Percentiles rank a stretch among this genome's conserved stretches.
These are phyloP conservation scores for Grapholita molesta DNA, from an alignment of 1,140 invertebrate species.

Conservation along the genomic window DNA sequence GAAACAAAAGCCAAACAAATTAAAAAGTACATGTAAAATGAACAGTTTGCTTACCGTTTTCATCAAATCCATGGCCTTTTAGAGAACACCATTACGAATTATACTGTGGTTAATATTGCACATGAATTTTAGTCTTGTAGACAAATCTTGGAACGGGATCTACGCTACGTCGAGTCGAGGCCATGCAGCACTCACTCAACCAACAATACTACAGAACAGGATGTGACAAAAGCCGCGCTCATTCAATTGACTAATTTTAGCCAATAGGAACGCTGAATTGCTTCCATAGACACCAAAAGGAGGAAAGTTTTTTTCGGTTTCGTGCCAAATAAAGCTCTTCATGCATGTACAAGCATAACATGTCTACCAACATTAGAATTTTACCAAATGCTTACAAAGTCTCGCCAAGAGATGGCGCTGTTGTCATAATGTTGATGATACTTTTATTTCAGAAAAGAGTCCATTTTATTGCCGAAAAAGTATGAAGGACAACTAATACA, in stretches of 20 bases:
- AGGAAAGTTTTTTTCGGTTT: slow-evolving; percentile 28
- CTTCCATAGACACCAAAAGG: slow-evolving; percentile 31
- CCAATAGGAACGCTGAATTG: slow-evolving; percentile 48
- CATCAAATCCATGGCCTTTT: slow-evolving; percentile 78
- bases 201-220: slow-evolving; percentile 61
- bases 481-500: no score
- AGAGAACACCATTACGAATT: slow-evolving; percentile 76
- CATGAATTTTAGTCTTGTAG: slow-evolving; percentile 54
- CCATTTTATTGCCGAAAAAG: neutral
- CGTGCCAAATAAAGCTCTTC: slow-evolving; percentile 23
- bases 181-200: slow-evolving; percentile 74
- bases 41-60: slow-evolving; percentile 73
- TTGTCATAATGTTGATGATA: neutral
- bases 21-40: slow-evolving; percentile 51
- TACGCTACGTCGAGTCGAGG: slow-evolving; percentile 51
- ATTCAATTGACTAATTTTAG: slow-evolving; percentile 44
- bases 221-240: slow-evolving; percentile 75
- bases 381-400: neutral
- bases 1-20: slow-evolving; percentile 78
- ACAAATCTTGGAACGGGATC: slow-evolving; percentile 70
- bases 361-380: neutral
- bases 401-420: neutral
- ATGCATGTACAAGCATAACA: neutral
- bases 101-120: slow-evolving; percentile 65
- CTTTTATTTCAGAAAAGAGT: neutral